Conservation (phyloP, 2,113 vertebrate species). For the Fulica atra region DNA sequence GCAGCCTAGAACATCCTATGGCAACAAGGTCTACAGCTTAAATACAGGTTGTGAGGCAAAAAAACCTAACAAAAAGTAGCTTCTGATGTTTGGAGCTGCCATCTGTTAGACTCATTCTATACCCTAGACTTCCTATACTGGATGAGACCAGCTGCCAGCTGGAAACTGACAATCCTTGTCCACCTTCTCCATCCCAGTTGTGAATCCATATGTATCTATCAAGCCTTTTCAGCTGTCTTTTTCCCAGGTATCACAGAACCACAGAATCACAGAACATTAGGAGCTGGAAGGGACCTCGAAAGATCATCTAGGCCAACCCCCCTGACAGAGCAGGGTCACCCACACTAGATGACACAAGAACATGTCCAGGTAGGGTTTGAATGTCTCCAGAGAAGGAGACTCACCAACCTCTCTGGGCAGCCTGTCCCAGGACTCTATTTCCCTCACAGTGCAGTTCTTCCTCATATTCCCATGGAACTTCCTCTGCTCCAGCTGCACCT, state of each 20-base stretch:
- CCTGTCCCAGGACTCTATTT: no score
- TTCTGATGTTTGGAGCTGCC: background rate
- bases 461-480: no score
- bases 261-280: no score
- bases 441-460: no score
- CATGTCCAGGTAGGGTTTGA: no score
- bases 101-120: background rate
- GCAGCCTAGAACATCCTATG: background rate
- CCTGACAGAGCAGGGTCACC: no score
- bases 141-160: background rate
- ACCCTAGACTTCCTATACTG: background rate
- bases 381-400: no score
- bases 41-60: background rate
- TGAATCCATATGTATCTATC: background rate
- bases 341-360: no score
- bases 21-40: background rate
- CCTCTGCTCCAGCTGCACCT: no score
- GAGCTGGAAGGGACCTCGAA: no score
- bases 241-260: background rate
- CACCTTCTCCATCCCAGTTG: background rate
- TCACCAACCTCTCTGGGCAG: no score
- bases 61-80: background rate
- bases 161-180: background rate
- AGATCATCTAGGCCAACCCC: no score
- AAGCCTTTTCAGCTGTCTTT: background rate